Conservation (phyloP, 2,797 vertebrate genomes). For the Bradypodion ventrale region DNA sequence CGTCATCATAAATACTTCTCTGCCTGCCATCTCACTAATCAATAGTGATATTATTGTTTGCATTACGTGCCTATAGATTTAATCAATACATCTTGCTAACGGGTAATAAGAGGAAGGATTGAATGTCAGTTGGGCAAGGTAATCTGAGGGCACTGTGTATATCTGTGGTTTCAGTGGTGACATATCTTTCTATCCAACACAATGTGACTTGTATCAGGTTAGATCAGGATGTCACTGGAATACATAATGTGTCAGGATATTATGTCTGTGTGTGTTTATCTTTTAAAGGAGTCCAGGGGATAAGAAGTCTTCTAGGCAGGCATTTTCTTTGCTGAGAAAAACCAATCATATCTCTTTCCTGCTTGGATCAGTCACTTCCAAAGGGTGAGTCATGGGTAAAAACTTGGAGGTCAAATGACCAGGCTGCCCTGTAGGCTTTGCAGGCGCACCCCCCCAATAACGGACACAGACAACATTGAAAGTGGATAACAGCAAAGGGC, state of each 20-base stretch:
- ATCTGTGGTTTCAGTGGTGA: background rate
- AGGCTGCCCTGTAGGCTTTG: background rate
- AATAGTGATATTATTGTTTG: conserved; percentile 73
- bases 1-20: conserved; percentile 69
- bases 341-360: background rate
- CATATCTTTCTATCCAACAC: conserved; percentile 6
- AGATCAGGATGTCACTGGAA: conserved; percentile 10
- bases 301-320: background rate
- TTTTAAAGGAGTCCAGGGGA: background rate
- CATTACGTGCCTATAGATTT: conserved; percentile 69
- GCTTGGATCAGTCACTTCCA: background rate
- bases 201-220: conserved; percentile 23
- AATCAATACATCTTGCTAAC: conserved; percentile 68
- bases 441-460: too few species aligned
- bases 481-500: too few species aligned
- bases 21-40: conserved; percentile 68
- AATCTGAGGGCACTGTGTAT: conserved; percentile 5
- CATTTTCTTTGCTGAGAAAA: background rate
- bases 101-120: conserved; percentile 57
- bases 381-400: background rate
- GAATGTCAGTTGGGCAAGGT: conserved; percentile 51
- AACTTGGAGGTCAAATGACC: too few species aligned
- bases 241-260: background rate
- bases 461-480: too few species aligned
- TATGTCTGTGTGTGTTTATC: background rate